phyloP scores from a whole-genome alignment of 2,888 invertebrate genomes.

The Scaptomyza cyrtandrae region DNA sequence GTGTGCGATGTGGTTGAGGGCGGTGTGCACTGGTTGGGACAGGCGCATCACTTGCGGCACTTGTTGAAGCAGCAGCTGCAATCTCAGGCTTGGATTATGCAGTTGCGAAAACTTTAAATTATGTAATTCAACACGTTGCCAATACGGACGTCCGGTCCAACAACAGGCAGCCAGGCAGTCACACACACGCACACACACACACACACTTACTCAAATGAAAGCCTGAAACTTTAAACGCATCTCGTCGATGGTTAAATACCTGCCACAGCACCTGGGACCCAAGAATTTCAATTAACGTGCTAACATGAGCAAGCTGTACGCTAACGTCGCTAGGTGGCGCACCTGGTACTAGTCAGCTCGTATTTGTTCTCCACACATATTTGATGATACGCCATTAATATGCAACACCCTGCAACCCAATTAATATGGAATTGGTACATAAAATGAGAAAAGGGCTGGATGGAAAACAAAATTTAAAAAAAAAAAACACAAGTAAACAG shows the following conservation, averaged over 20 bases:
- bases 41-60: conserved; percentile 53
- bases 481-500: too few relatives aligned
- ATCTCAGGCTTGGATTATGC: conserved; percentile 66
- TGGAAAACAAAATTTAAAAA: too few relatives aligned
- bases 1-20: conserved; percentile 23
- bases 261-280: conserved; percentile 59
- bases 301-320: conserved; percentile 53
- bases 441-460: background rate
- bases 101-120: conserved; percentile 72
- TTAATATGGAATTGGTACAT: background rate
- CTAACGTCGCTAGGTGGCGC: conserved; percentile 36
- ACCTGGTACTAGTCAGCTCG: conserved; percentile 24
- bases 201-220: conserved; percentile 26
- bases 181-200: conserved; percentile 16
- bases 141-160: conserved; percentile 38
- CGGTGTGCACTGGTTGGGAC: background rate
- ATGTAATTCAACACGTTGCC: conserved; percentile 78
- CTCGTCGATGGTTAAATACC: conserved; percentile 48
- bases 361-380: conserved; percentile 33
- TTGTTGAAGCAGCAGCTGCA: conserved; percentile 66
- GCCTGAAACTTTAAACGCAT: conserved; percentile 28
- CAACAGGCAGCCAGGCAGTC: conserved; percentile 51
- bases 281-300: conserved; percentile 79
- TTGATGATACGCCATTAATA: conserved; percentile 76
- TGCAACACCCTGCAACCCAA: conserved; percentile 5